Base-by-base conservation (phyloP, 2,113 vertebrate genomes). In the Crotalus horridus region DNA sequence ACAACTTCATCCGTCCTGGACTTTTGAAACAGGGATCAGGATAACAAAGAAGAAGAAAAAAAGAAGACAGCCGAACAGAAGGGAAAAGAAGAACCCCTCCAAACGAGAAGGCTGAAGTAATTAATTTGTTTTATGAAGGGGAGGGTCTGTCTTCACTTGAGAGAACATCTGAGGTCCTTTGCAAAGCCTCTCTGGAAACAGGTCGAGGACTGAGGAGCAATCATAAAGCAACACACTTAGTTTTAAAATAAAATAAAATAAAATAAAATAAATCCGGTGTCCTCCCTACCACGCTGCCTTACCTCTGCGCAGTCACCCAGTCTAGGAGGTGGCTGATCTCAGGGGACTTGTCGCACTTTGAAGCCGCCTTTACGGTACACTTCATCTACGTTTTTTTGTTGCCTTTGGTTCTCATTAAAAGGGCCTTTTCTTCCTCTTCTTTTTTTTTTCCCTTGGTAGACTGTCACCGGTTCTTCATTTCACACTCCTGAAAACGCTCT, bases 331-430 rank as follows among this genome's bases (percentile, higher is more conserved):
- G 95, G 33, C 93, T 95, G 95, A 94, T 95, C 97, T 95, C 96
- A 46, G 90, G 91, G 90, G 96, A 96, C 96, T 95, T 96, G 51
- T 94, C 95, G 93, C 95, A 94, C 95, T 97, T 96, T 95, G 96
- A 97, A 97, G 95, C 94, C 94, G 96, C 87, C 94, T 96, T 97
- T 96, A 96, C 21, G 4, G 95, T 96, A 95, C 94, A 95, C 94
- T 97, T 97, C 93, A 96, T 95, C 94, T 96, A 94, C 54, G 85
- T 97, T 43, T 96, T 95, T 89, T 29, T 58, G 93, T 96, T 96
- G 97, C 94, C 96, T 97, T 96, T 94, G 94, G 94, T 94, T 96
- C 95, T 96, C 95, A 97, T 96, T 96, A 96, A 97, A 97, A 96
- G 94, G 93, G 92, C 95, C 97, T 94, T 95, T 96, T 95, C 96